Base-by-base conservation (phyloP, 2,888 invertebrate genomes). In the Megaustenia siamemsis region DNA sequence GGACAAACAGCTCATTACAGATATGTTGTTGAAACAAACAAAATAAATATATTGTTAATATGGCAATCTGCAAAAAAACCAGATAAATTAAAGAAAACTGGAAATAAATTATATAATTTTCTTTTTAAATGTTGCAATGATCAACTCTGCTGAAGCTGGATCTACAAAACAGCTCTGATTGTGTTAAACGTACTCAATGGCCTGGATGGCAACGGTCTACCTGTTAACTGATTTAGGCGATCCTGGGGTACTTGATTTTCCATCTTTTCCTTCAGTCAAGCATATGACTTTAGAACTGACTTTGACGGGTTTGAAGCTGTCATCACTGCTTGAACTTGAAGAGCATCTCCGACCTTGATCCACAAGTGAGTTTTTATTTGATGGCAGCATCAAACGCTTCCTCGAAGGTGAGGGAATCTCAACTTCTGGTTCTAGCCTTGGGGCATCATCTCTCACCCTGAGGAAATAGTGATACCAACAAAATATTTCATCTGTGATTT, bases 401-500 rank as follows among this genome's bases (percentile, higher is more conserved):
- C 84, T 77, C 10, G 79, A 84, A 63, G 84, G 84, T 35, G 84
- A 84, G 4, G 60, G 28, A n/a, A 80, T 38, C 40, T 84, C 80
- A n/a, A 35, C n/a, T 0, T 49, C 49, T 40, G 86, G 60, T 85
- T 84, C 88, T 53, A 90, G 84, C 69, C 91, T 86, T 45, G 92
- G 92, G 12, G 92, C 92, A 90, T 91, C 90, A 86, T 90, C 90
- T 83, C 88, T 87, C 24, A 91, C 90, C 78, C 92, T 85, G 73
- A 21, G 18, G 4, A 82, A 66, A 69, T 40, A 69, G 40, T 40
- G n/a, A n/a, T n/a, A n/a, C n/a, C n/a, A n/a, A n/a, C n/a, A n/a
- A n/a, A n/a, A n/a, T n/a, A n/a, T n/a, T n/a, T n/a, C n/a, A n/a
- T n/a, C n/a, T n/a, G n/a, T n/a, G n/a, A n/a, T n/a, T n/a, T n/a